These are phyloP conservation scores for Hermodice carunculata DNA, from an alignment of 2,888 invertebrate genomes.

Conservation along the genomic window DNA sequence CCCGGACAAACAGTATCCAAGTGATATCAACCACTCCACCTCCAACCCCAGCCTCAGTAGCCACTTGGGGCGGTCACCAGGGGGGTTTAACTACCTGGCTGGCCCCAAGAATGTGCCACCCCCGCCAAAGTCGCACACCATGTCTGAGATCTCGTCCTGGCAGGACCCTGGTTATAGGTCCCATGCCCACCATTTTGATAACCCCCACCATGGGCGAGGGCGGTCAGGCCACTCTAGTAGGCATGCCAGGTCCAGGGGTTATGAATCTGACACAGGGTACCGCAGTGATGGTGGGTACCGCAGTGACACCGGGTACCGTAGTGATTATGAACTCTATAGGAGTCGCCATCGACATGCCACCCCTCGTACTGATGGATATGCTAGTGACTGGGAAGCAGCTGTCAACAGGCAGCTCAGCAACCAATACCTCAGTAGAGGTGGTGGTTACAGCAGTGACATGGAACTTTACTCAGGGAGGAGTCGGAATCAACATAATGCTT, in stretches of 20 bases:
- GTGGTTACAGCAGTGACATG: conserved; percentile 62
- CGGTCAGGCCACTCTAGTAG: neutral
- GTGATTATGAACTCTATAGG: no score
- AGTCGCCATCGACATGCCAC: conserved; percentile 2
- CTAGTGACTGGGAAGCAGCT: conserved; percentile 41
- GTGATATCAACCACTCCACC: no score
- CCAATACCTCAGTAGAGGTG: conserved; percentile 26
- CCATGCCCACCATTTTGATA: neutral
- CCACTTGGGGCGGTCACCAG: no score
- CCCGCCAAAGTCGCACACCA: neutral
- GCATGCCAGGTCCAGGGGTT: conserved; percentile 42
- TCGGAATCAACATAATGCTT: neutral
- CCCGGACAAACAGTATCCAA: no score
- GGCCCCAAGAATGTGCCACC: neutral
- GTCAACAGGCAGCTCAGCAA: conserved; percentile 5
- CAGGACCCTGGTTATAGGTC: neutral
- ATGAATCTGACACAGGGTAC: conserved; percentile 66
- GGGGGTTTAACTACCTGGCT: no score
- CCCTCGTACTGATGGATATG: conserved; percentile 12
- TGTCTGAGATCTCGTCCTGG: neutral
- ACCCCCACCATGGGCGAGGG: neutral
- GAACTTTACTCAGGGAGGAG: conserved; percentile 42
- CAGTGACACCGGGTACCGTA: conserved; percentile 3
- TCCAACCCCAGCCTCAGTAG: no score
- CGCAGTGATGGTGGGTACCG: conserved; percentile 50